phyloP scores from a whole-genome alignment of 2,888 invertebrate genomes.

The Escarpia spicata region DNA sequence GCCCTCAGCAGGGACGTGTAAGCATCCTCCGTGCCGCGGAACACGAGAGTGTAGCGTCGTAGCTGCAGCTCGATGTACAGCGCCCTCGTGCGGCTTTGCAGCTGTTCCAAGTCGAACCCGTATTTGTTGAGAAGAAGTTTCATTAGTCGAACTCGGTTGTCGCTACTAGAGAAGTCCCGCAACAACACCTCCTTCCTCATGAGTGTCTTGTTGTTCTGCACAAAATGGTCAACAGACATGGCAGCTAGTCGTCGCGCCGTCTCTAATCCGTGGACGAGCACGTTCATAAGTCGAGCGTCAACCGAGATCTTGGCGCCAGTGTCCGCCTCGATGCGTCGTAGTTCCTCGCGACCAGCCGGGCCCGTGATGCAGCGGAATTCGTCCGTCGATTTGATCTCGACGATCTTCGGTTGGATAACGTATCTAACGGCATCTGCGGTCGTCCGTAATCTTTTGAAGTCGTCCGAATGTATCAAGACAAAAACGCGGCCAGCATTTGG shows the following conservation, averaged over 20 bases:
- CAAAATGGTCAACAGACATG: background rate
- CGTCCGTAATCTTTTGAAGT: background rate
- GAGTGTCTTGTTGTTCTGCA: background rate
- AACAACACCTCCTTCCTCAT: conserved; percentile 23
- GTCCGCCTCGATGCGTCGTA: conserved; percentile 20
- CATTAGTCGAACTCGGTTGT: conserved; percentile 24
- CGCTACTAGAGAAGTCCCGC: background rate
- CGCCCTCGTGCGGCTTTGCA: conserved; percentile 14
- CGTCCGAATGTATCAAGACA: background rate
- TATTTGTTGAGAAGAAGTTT: conserved; percentile 29
- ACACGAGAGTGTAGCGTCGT: background rate
- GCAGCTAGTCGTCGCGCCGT: background rate
- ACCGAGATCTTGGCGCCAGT: conserved; percentile 20
- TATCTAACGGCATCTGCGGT: background rate
- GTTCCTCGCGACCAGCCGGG: background rate
- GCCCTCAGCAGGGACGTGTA: conserved; percentile 19
- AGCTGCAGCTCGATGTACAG: conserved; percentile 22
- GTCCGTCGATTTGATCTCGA: background rate
- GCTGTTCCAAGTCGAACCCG: conserved; percentile 26
- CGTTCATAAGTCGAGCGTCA: conserved; percentile 17
- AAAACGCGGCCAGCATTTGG: background rate
- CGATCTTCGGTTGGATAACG: background rate
- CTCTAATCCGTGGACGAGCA: conserved; percentile 29
- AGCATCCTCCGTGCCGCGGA: conserved; percentile 22
- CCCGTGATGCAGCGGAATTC: conserved; percentile 7